Evolutionary conservation across 2,797 vertebrate genomes (phyloP), one percentile per base, ranked within the genome.

Genomic region (Simalia tracyae): DNA sequence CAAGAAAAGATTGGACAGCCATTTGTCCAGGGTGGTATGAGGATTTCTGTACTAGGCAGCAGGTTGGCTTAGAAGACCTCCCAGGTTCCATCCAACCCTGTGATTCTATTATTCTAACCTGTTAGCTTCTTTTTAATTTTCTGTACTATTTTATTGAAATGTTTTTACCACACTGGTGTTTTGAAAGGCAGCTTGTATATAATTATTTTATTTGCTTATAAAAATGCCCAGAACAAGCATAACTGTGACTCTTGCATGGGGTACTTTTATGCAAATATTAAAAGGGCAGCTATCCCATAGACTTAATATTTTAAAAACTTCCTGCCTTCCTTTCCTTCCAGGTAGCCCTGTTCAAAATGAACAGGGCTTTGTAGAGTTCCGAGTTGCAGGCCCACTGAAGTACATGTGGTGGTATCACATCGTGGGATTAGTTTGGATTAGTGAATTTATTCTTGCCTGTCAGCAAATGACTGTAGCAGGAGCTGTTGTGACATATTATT

Each of bases 391-490:
- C 10, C 97, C 98, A 61, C 97, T 99, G 91, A 98, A 98, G 96
- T 99, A 99, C 96, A 98, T 99, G 97, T 98, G 98, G 97, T 99
- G 99, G 99, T 99, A 98, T 97, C 99, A 99, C 0, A 95, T 98
- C 0, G 98, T 99, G 89, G 99, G 99, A 46, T 98, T 99, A 64
- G 97, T 99, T 92, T 99, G 99, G 99, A 98, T 99, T 97, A 99
- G 98, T 0, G 99, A 99, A 96, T 99, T 99, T 96, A 99, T 99
- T 94, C 96, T 99, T 90, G 99, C 99, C 0, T 99, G 99, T 97
- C 99, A 99, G 96, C 99, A 99, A 97, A 99, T 99, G 99, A 99
- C 99, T 0, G 98, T 99, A 57, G 99, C 99, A 0, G 99, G 99
- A 28, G 99, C 99, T 14, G 99, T 99, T 91, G 99, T 99, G 93